phyloP scores from a whole-genome alignment of 2,113 vertebrate genomes.

The Aphyosemion australe region DNA sequence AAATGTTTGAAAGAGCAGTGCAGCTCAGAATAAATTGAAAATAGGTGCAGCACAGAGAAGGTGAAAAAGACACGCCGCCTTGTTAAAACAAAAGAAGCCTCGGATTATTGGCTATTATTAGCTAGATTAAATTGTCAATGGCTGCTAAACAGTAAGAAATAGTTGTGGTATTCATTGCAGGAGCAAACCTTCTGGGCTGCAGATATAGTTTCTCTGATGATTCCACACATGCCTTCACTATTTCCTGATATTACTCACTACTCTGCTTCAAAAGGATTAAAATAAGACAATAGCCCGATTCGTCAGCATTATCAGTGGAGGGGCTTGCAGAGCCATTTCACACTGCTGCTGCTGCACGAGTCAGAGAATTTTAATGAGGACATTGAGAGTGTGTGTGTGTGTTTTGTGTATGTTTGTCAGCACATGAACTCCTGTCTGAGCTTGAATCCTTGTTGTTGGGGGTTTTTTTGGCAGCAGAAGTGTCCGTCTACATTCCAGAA shows the following conservation, averaged over 20 bases:
- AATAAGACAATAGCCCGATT: conserved; percentile 58
- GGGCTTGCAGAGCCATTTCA: conserved; percentile 43
- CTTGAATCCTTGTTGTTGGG: conserved; percentile 11
- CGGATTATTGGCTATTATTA: conserved; percentile 33
- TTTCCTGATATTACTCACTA: conserved; percentile 37
- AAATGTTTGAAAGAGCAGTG: conserved; percentile 2
- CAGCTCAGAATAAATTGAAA: conserved; percentile 10
- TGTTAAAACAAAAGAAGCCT: neutral
- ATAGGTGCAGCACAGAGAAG: neutral
- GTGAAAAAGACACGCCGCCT: neutral
- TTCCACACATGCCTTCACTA: conserved; percentile 31
- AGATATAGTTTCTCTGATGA: conserved; percentile 29
- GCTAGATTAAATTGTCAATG: conserved; percentile 27
- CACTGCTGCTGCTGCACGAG: conserved; percentile 32
- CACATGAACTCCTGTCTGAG: conserved; percentile 14
- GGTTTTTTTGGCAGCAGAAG: conserved; percentile 16
- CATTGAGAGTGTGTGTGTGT: conserved; percentile 28
- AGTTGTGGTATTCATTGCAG: conserved; percentile 17
- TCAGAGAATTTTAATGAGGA: conserved; percentile 53
- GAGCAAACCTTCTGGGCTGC: conserved; percentile 28
- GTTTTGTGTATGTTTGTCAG: conserved; percentile 19
- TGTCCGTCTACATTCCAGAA: conserved; percentile 21
- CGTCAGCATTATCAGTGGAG: conserved; percentile 53
- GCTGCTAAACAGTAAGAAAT: conserved; percentile 22
- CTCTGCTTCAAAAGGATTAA: conserved; percentile 60